These are phyloP conservation scores for Catocala sponsa DNA, from an alignment of 2,888 invertebrate species.

Conservation along the genomic window DNA sequence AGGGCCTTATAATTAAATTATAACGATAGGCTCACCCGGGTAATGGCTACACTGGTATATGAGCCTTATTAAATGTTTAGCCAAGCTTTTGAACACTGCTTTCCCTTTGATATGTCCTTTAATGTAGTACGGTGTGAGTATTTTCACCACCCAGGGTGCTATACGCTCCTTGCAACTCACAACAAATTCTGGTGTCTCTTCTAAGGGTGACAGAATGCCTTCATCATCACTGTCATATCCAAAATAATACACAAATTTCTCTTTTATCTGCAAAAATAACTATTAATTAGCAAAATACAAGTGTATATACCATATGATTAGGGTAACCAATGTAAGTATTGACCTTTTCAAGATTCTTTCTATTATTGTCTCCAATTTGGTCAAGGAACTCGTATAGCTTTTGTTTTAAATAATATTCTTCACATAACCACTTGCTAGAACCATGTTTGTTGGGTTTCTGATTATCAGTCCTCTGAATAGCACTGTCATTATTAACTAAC, in stretches of 20 bases:
- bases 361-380: constrained; percentile 75
- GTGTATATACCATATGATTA: too few relatives aligned
- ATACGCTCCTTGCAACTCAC: constrained; percentile 87
- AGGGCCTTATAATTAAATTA: background rate
- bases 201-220: constrained; percentile 82
- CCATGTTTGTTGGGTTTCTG: constrained; percentile 54
- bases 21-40: constrained; percentile 76
- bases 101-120: constrained; percentile 88
- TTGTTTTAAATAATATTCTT: constrained; percentile 78
- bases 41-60: constrained; percentile 87
- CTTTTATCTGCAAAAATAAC: constrained; percentile 74
- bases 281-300: background rate
- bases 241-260: constrained; percentile 77
- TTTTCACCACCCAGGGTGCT: constrained; percentile 89
- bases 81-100: constrained; percentile 88
- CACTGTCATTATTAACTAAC: constrained; percentile 57
- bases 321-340: background rate
- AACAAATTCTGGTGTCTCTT: constrained; percentile 84
- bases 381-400: constrained; percentile 76
- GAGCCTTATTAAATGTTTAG: constrained; percentile 88
- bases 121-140: constrained; percentile 89
- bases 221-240: constrained; percentile 87
- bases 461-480: constrained; percentile 49
- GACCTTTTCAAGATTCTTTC: constrained; percentile 74
- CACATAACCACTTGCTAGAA: constrained; percentile 80